Conservation (phyloP, 1,140 invertebrate genomes). For the Panulirus ornatus region DNA sequence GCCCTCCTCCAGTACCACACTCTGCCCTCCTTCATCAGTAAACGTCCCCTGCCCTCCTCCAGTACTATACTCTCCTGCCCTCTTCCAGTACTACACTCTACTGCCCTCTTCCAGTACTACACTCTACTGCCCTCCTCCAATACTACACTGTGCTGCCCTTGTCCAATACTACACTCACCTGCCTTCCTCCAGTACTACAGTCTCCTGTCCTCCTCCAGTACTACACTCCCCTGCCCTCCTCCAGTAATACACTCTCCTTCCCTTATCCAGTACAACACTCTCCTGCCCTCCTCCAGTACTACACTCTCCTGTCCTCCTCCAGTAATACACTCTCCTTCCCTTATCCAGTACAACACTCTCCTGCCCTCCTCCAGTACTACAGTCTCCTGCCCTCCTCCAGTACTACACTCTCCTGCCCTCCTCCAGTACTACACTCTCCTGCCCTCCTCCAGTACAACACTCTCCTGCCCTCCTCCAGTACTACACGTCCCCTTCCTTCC, state of each 20-base stretch:
- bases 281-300: slow-evolving; percentile 77
- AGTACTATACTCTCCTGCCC: too few relatives aligned
- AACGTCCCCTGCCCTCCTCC: slow-evolving; percentile 80
- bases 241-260: not conserved
- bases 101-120: not conserved
- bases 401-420: too few relatives aligned
- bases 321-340: not conserved
- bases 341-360: too few relatives aligned
- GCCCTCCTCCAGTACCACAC: not conserved
- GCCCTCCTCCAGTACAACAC: not conserved
- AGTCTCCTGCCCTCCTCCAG: not conserved
- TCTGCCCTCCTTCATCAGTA: not conserved
- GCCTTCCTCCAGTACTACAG: too few relatives aligned
- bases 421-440: too few relatives aligned
- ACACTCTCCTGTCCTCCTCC: not conserved
- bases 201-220: too few relatives aligned
- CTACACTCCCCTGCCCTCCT: slow-evolving; percentile 76
- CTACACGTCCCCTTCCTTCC: not conserved
- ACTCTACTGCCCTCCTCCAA: too few relatives aligned
- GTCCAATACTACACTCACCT: too few relatives aligned
- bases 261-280: slow-evolving; percentile 80
- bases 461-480: not conserved
- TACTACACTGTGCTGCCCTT: too few relatives aligned
- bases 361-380: too few relatives aligned
- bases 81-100: too few relatives aligned